These are phyloP conservation scores for Gadus chalcogrammus DNA, from an alignment of 2,113 vertebrate species.

Conservation along the genomic window DNA sequence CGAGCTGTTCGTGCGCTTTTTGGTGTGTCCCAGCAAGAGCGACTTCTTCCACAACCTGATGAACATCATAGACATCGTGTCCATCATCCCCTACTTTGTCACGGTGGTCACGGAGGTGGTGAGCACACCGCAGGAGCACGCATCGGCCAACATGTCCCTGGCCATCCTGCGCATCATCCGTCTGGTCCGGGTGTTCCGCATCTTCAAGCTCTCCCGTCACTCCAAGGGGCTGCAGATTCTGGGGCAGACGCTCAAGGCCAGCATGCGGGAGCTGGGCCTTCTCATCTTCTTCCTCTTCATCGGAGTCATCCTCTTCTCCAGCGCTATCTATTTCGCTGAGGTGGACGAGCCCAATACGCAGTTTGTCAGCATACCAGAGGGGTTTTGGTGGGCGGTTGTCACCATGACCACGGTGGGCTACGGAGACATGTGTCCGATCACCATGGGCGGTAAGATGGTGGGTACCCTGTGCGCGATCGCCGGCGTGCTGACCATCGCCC, in stretches of 20 bases:
- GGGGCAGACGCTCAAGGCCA: constrained; percentile 89
- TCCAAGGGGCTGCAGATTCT: constrained; percentile 91
- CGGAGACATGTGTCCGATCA: constrained; percentile 95
- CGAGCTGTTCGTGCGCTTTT: constrained; percentile 83
- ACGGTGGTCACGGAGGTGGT: constrained; percentile 85
- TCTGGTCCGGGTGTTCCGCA: constrained; percentile 93
- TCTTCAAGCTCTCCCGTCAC: constrained; percentile 94
- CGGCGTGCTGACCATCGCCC: constrained; percentile 91
- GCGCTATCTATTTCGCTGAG: constrained; percentile 93
- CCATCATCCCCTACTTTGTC: constrained; percentile 95
- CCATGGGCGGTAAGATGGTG: constrained; percentile 89
- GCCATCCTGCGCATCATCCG: constrained; percentile 93
- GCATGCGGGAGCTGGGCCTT: constrained; percentile 86
- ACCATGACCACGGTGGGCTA: constrained; percentile 99
- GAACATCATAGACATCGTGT: constrained; percentile 95
- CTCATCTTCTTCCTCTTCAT: constrained; percentile 99
- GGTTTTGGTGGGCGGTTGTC: constrained; percentile 99
- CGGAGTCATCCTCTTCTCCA: constrained; percentile 96
- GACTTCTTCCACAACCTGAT: constrained; percentile 95
- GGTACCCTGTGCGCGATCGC: constrained; percentile 94
- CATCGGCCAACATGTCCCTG: constrained; percentile 88
- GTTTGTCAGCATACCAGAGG: constrained; percentile 95
- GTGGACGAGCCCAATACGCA: constrained; percentile 92
- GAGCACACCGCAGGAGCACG: constrained; percentile 76
- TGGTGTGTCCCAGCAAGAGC: constrained; percentile 89